Percentiles rank a stretch among this genome's conserved stretches.
phyloP scores from a whole-genome alignment of 2,797 vertebrate genomes.

The Danio aesculapii region DNA sequence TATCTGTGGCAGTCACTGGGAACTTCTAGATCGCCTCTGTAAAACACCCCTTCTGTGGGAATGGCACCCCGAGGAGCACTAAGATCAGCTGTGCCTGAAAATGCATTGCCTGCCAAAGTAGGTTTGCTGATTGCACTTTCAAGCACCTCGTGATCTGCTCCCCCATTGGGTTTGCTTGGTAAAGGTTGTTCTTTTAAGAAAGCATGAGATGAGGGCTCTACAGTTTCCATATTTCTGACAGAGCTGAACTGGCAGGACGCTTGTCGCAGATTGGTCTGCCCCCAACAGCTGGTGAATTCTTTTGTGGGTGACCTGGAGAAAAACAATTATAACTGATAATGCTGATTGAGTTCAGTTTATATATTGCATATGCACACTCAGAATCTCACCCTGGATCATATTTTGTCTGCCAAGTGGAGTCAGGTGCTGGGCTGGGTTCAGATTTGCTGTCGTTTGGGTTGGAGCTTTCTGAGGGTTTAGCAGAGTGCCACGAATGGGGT shows the following conservation, averaged over 20 bases:
- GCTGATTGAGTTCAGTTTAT: neutral
- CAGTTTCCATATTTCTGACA: constrained; percentile 85
- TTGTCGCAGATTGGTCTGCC: constrained; percentile 76
- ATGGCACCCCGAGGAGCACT: constrained; percentile 68
- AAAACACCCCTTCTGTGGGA: constrained; percentile 83
- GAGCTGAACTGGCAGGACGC: constrained; percentile 81
- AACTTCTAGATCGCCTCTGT: constrained; percentile 74
- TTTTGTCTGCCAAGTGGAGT: constrained; percentile 77
- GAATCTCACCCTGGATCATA: constrained; percentile 84
- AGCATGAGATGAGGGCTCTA: constrained; percentile 77
- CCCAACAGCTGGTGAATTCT: constrained; percentile 78
- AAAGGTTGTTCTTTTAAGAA: constrained; percentile 73
- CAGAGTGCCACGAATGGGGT: constrained; percentile 91
- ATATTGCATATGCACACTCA: neutral
- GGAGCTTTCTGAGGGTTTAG: constrained; percentile 87
- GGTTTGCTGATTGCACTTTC: constrained; percentile 72
- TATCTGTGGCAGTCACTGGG: constrained; percentile 67
- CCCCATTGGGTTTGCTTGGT: constrained; percentile 78
- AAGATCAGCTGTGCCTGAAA: constrained; percentile 83
- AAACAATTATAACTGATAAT: neutral
- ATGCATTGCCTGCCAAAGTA: constrained; percentile 84
- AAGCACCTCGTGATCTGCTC: constrained; percentile 75
- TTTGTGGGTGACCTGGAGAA: constrained; percentile 81
- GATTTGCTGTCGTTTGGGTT: constrained; percentile 66
- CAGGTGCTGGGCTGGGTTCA: constrained; percentile 53